Base-by-base conservation (phyloP, 2,797 vertebrate genomes). In the Bufotes viridis region DNA sequence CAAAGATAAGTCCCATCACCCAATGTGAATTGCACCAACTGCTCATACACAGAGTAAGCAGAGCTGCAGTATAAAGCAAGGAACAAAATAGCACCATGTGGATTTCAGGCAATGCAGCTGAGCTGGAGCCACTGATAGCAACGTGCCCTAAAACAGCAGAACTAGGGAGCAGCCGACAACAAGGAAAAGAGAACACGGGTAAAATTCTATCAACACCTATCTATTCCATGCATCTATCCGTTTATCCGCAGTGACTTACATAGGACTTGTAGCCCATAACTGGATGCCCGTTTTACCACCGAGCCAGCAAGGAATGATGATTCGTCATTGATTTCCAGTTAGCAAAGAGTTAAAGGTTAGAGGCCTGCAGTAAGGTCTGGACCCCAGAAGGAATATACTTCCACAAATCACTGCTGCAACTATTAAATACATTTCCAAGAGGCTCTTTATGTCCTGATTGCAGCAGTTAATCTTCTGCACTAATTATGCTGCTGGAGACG, bases 401-500 rank as follows among this genome's bases (percentile, higher is more conserved):
- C 58, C 51, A 69, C 29, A 60, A 88, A 67, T 61, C n/a, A 79
- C 24, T 74, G 18, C 11, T n/a, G 76, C 2, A 22, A 42, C 55
- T n/a, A 75, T 63, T 60, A 81, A n/a, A 57, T 51, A 67, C 2
- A 49, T 76, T 65, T 85, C 80, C 24, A 67, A 26, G 24, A n/a
- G 49, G 55, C 42, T 86, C 69, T 65, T 65, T 49, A 74, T 14
- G 74, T 61, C 67, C 18, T 60, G 78, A 89, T 85, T 81, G 78
- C 82, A 57, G 69, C n/a, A 24, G 8, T 76, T 78, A 70, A 75
- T 85, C 29, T 74, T 51, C 53, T 14, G 6, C 26, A 67, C 83
- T 85, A 89, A 89, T 89, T 85, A 76, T 26, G 18, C 60, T 75
- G 55, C 76, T 55, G 29, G 4, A 70, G 72, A 69, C 24, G 42